Evolutionary conservation across 2,113 vertebrate genomes (phyloP).

Genomic region (Andinoacara biseriatus): DNA sequence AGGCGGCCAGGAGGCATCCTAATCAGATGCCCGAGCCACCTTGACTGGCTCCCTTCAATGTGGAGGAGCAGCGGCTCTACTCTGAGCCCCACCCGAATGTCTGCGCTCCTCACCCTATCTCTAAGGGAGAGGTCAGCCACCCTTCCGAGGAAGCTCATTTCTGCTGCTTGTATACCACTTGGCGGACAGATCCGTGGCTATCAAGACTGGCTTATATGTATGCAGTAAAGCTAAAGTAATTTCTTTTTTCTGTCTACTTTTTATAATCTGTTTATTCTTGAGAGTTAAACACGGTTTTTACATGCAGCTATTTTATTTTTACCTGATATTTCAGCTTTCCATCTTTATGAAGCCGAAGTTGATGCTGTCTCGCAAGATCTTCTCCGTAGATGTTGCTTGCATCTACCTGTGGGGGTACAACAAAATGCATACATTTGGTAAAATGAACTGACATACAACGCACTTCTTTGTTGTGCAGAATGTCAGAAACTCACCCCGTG

Average conservation of each 20-base stretch:
- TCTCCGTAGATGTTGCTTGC: slow-evolving; percentile 92
- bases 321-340: slow-evolving; percentile 97
- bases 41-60: too few species aligned
- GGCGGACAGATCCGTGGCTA: too few species aligned
- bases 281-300: not conserved
- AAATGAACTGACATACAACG: not conserved
- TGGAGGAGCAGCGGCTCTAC: too few species aligned
- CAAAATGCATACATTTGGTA: not conserved
- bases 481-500: slow-evolving; percentile 86
- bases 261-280: not conserved
- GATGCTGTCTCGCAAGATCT: slow-evolving; percentile 84
- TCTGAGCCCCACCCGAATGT: too few species aligned
- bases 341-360: slow-evolving; percentile 88
- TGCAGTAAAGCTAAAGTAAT: not conserved
- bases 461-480: not conserved
- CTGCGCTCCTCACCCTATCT: too few species aligned
- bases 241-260: not conserved
- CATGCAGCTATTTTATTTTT: not conserved
- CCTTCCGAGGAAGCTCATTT: too few species aligned
- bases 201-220: not conserved
- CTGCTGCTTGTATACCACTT: too few species aligned
- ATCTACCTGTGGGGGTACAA: slow-evolving; percentile 83
- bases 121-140: too few species aligned
- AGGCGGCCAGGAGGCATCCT: too few species aligned
- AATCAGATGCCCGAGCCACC: too few species aligned